A percentile compares a stretch with the other conserved stretches of the same genome.
phyloP scores from a whole-genome alignment of 92 coral and sea anemone species.

The Epizoanthus illoricatus region DNA sequence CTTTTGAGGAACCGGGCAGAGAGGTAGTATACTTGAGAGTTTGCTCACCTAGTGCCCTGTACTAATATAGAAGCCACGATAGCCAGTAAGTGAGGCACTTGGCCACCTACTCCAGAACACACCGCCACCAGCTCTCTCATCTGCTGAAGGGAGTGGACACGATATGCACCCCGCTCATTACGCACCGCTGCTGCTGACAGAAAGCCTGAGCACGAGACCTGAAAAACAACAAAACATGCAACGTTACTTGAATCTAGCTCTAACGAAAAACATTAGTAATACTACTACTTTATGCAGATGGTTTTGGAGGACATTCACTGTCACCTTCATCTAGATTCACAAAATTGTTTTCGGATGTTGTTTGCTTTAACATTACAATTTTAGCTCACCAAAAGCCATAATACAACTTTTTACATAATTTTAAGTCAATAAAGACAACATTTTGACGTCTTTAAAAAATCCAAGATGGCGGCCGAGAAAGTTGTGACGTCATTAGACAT shows the following conservation, averaged over 20 bases:
- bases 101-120: slow-evolving; percentile 63
- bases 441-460: too few species aligned
- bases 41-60: slow-evolving; percentile 86
- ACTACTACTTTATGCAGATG: too few species aligned
- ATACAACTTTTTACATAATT: too few species aligned
- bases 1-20: too few species aligned
- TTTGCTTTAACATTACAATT: too few species aligned
- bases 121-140: slow-evolving; percentile 76
- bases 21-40: not conserved
- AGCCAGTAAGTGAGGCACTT: slow-evolving; percentile 70
- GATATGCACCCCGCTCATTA: slow-evolving; percentile 88
- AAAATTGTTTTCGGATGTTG: too few species aligned
- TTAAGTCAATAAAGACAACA: too few species aligned
- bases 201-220: slow-evolving; percentile 88
- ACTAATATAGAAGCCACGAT: slow-evolving; percentile 84
- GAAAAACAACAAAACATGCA: not conserved
- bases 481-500: too few species aligned
- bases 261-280: not conserved
- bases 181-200: slow-evolving; percentile 90
- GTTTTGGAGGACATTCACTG: too few species aligned
- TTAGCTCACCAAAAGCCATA: too few species aligned
- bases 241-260: not conserved
- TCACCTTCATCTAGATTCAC: too few species aligned
- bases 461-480: too few species aligned
- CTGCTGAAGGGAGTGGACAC: slow-evolving; percentile 79